Percentiles rank a stretch among this genome's conserved stretches.
These are phyloP conservation scores for Nymphalis polychloros DNA, from an alignment of 2,888 invertebrate species.

Conservation along the genomic window DNA sequence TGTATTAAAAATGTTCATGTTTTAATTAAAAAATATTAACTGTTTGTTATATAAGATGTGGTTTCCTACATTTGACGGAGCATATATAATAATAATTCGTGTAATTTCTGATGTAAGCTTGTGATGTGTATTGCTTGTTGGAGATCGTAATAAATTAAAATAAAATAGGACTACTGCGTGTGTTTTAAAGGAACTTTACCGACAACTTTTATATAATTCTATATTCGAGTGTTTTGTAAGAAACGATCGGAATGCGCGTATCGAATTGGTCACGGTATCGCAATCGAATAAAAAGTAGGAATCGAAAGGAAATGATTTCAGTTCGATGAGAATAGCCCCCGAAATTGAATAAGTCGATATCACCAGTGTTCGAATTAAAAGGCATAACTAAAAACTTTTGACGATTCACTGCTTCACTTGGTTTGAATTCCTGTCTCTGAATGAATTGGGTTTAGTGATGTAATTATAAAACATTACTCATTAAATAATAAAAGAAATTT, in stretches of 20 bases:
- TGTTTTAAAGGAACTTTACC: background rate
- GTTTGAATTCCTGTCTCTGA: constrained; percentile 47
- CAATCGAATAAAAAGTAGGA: constrained; percentile 51
- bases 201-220: constrained; percentile 44
- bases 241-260: constrained; percentile 72
- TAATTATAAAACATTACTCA: constrained; percentile 3
- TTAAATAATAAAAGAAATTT: too few species aligned
- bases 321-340: constrained; percentile 68
- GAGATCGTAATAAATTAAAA: too few species aligned
- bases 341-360: constrained; percentile 79
- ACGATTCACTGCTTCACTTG: constrained; percentile 66
- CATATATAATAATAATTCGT: too few species aligned
- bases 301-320: constrained; percentile 71
- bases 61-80: too few species aligned
- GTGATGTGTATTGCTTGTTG: too few species aligned
- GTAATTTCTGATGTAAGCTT: too few species aligned
- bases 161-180: too few species aligned
- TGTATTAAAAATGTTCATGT: too few species aligned
- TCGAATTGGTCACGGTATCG: constrained; percentile 64
- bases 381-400: constrained; percentile 71
- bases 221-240: constrained; percentile 53
- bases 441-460: constrained; percentile 43
- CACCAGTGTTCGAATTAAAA: constrained; percentile 77
- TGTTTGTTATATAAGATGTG: background rate
- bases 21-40: background rate